Conservation (phyloP, 2,888 invertebrate genomes). For the Elegia similella region DNA sequence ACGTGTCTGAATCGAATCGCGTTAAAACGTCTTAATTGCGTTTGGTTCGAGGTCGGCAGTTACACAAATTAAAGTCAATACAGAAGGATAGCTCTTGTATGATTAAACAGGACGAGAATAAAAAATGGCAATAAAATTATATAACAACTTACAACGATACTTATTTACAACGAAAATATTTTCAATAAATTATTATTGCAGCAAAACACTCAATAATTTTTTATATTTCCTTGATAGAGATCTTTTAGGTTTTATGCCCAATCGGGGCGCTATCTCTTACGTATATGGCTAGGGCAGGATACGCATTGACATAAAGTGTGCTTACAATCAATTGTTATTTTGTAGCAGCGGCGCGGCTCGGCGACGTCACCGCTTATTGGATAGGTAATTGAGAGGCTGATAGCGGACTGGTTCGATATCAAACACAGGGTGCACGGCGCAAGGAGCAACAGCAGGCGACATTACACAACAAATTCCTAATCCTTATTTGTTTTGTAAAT, state of each 20-base stretch:
- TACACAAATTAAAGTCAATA: constrained; percentile 14
- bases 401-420: constrained; percentile 52
- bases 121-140: too few species aligned
- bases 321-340: not conserved
- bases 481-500: too few species aligned
- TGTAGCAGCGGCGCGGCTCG: constrained; percentile 24
- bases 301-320: not conserved
- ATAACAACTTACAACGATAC: too few species aligned
- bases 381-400: constrained; percentile 55
- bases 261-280: too few species aligned
- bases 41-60: constrained; percentile 57
- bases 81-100: not conserved
- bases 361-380: constrained; percentile 40
- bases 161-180: too few species aligned
- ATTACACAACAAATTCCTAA: not conserved
- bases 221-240: too few species aligned
- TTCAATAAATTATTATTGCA: too few species aligned
- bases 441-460: not conserved
- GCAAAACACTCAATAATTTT: too few species aligned
- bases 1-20: constrained; percentile 76
- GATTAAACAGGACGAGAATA: not conserved
- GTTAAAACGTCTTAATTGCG: constrained; percentile 76
- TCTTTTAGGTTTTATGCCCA: too few species aligned
- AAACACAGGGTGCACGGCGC: constrained; percentile 23
- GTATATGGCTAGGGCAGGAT: too few species aligned